A percentile compares a stretch with the other conserved stretches of the same genome.
These are phyloP conservation scores for Conger conger DNA, from an alignment of 2,113 vertebrate genomes.

Conservation along the genomic window DNA sequence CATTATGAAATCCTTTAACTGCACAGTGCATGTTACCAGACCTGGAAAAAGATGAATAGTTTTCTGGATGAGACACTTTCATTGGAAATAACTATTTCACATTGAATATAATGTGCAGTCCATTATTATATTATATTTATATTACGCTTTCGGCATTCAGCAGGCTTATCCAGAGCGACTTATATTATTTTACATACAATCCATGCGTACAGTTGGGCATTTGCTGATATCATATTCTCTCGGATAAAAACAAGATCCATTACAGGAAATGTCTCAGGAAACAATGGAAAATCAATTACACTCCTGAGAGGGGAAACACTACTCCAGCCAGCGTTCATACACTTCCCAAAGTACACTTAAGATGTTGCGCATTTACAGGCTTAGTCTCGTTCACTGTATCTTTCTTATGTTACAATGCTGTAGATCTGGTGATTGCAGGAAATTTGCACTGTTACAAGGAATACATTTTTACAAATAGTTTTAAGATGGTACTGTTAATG, in stretches of 20 bases:
- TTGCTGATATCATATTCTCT: neutral
- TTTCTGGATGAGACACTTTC: neutral
- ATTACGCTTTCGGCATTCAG: no score
- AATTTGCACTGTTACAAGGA: neutral
- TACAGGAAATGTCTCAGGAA: neutral
- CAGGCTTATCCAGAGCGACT: no score
- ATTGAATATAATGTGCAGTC: neutral
- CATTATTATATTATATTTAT: neutral
- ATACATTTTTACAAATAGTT: neutral
- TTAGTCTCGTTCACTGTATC: neutral
- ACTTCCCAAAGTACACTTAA: neutral
- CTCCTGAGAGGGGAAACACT: neutral
- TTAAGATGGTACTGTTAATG: neutral
- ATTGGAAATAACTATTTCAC: neutral
- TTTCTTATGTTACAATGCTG: neutral
- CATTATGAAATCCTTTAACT: slow-evolving; percentile 28
- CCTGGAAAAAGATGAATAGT: neutral
- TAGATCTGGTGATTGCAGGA: neutral
- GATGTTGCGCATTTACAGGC: neutral
- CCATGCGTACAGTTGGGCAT: no score
- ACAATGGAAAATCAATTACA: neutral
- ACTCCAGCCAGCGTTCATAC: neutral
- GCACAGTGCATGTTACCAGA: neutral
- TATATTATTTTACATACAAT: no score
- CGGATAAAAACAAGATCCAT: neutral